Conservation (phyloP, 2,797 vertebrate species). For the Gila robusta region DNA sequence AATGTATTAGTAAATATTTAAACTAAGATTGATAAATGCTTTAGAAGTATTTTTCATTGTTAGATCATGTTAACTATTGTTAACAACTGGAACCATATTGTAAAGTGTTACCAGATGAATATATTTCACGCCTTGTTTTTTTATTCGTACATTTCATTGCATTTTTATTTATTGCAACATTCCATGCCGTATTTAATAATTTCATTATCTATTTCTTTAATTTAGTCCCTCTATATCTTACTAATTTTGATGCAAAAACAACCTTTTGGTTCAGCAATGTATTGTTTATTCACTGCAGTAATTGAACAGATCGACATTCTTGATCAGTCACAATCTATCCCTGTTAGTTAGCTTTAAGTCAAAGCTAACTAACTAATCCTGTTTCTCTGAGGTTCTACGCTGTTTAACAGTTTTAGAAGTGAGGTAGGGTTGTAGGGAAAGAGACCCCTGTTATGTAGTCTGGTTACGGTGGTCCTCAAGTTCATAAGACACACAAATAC, state of each 20-base stretch:
- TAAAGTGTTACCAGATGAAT: background rate
- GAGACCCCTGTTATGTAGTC: slow-evolving; percentile 84
- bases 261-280: background rate
- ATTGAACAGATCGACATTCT: background rate
- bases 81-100: background rate
- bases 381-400: slow-evolving; percentile 62
- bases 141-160: background rate
- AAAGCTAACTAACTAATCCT: background rate
- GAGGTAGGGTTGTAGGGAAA: slow-evolving; percentile 93
- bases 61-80: background rate
- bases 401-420: slow-evolving; percentile 85
- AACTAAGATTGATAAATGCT: background rate
- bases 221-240: background rate
- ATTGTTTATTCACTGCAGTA: background rate
- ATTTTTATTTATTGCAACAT: background rate
- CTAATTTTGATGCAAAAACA: background rate
- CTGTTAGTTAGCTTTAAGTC: background rate
- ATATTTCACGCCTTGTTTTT: background rate
- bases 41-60: background rate
- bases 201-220: background rate
- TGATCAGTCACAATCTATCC: background rate
- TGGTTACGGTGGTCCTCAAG: slow-evolving; percentile 80
- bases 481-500: slow-evolving; percentile 79
- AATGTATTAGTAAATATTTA: too few relatives aligned
- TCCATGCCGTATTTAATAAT: background rate